Evolutionary conservation across 2,113 vertebrate genomes (phyloP).

Genomic region (Promerops cafer): DNA sequence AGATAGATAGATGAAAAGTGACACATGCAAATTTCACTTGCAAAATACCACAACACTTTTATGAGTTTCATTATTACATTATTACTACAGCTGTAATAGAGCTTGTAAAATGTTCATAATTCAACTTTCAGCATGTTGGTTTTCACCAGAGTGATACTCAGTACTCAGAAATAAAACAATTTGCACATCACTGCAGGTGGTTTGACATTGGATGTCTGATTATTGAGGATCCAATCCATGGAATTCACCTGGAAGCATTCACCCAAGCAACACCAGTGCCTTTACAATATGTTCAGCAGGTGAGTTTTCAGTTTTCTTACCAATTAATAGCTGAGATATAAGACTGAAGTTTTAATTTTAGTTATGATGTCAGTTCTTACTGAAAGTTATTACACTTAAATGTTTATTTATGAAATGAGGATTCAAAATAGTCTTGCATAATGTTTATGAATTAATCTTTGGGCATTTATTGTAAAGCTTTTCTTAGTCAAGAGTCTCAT

Average conservation of each 20-base stretch:
- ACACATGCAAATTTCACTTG: neutral
- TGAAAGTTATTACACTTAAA: neutral
- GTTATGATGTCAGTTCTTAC: neutral
- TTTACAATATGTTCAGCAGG: slow-evolving; percentile 88
- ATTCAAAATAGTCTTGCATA: neutral
- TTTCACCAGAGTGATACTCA: neutral
- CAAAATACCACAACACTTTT: neutral
- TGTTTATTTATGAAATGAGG: neutral
- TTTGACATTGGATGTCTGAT: slow-evolving; percentile 96
- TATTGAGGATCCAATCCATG: slow-evolving; percentile 87
- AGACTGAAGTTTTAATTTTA: neutral
- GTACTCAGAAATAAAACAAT: neutral
- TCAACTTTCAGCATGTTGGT: neutral
- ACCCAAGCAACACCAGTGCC: slow-evolving; percentile 92
- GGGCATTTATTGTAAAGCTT: neutral
- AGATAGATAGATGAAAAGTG: neutral
- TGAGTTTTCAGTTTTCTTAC: slow-evolving; percentile 15
- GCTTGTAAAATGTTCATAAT: neutral
- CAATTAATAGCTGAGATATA: neutral
- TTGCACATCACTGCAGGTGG: slow-evolving; percentile 75
- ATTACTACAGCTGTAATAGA: neutral
- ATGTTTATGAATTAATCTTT: neutral
- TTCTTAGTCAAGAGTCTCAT: neutral
- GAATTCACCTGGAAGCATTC: slow-evolving; percentile 86
- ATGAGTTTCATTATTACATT: neutral